phyloP scores from a whole-genome alignment of 2,113 vertebrate species.

The Cavia aperea region DNA sequence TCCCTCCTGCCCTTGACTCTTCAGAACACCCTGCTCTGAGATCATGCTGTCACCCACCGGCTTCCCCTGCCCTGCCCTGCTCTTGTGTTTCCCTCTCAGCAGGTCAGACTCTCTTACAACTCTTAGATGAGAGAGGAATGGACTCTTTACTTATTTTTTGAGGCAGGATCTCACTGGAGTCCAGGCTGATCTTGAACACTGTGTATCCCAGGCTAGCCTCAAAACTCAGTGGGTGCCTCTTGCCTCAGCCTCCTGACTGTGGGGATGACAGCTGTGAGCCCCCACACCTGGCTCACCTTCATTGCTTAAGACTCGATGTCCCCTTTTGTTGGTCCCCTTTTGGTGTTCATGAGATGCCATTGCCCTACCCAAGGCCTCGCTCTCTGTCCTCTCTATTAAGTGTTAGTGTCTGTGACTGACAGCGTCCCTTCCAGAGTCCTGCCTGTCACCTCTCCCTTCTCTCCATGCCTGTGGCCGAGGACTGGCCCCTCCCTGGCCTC shows the following conservation, averaged over 20 bases:
- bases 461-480: rapidly evolving
- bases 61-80: not conserved
- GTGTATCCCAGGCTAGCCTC: not conserved
- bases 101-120: not conserved
- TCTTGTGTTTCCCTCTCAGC: not conserved
- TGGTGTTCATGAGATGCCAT: not conserved
- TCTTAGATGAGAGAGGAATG: not conserved
- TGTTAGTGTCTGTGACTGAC: rapidly evolving
- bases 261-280: not conserved
- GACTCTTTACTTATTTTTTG: not conserved
- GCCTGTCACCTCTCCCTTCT: not conserved
- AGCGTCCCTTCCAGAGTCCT: not conserved
- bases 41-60: rapidly evolving
- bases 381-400: no score
- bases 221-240: not conserved
- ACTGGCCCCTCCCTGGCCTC: not conserved
- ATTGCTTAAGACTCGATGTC: not conserved
- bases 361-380: no score
- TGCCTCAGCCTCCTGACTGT: not conserved
- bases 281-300: not conserved
- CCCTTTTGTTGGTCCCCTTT: not conserved
- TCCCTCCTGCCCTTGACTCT: not conserved
- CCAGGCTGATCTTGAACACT: no score
- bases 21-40: not conserved
- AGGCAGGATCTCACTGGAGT: not conserved